Percentiles rank a stretch among this genome's conserved stretches.
Conservation (phyloP, 2,797 vertebrate species). For the Squalus acanthias region DNA sequence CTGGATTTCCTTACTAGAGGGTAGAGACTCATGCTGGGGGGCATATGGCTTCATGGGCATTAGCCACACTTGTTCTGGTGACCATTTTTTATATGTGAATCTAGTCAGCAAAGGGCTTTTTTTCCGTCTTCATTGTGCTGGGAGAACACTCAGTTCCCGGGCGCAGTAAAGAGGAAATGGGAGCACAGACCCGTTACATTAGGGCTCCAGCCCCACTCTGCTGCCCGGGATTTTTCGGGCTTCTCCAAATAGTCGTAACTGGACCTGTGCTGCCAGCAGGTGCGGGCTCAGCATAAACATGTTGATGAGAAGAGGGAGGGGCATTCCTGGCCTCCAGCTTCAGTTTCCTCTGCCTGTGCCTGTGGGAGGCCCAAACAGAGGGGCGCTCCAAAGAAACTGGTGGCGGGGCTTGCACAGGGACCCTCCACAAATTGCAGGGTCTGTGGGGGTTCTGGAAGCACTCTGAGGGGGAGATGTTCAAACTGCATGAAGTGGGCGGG, state of each 20-base stretch:
- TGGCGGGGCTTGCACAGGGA: neutral
- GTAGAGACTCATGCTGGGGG: no score
- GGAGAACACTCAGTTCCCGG: neutral
- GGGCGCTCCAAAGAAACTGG: neutral
- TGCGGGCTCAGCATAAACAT: neutral
- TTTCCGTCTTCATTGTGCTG: neutral
- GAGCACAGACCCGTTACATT: neutral
- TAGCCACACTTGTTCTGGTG: no score
- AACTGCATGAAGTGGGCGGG: no score
- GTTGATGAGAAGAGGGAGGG: neutral
- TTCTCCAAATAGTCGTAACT: neutral
- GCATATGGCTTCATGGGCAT: no score
- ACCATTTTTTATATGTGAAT: no score
- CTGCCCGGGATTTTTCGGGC: neutral
- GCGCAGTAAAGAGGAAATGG: neutral
- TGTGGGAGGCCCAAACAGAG: neutral
- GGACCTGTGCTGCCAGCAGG: neutral
- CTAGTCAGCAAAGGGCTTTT: no score
- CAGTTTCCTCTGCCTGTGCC: neutral
- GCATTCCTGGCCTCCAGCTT: neutral
- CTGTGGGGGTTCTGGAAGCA: no score
- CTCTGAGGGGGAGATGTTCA: no score
- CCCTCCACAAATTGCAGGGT: no score
- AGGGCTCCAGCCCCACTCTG: neutral
- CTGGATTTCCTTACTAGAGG: no score